Evolutionary conservation across 2,888 invertebrate species (phyloP).

Genomic region (Stegana nigrithorax): DNA sequence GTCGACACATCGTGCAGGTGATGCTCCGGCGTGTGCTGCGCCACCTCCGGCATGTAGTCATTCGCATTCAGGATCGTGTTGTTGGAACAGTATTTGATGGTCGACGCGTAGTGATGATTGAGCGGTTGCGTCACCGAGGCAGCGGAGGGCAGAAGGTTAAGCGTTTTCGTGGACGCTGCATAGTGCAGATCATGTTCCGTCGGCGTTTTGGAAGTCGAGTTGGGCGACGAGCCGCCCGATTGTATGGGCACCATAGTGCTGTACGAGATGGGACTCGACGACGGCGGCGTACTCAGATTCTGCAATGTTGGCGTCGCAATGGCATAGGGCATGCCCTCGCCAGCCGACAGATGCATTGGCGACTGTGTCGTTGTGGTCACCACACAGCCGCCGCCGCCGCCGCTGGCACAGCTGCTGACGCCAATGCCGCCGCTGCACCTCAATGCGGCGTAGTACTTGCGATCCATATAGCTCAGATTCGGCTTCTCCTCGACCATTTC

Average conservation of each 20-base stretch:
- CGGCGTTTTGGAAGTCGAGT: slow-evolving; percentile 49
- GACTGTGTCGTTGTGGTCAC: neutral
- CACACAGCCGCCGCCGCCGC: neutral
- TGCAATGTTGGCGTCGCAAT: slow-evolving; percentile 39
- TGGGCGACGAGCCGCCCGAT: slow-evolving; percentile 56
- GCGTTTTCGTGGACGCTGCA: slow-evolving; percentile 31
- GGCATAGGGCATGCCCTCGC: slow-evolving; percentile 22
- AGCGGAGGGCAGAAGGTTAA: slow-evolving; percentile 38
- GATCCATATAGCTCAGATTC: slow-evolving; percentile 57
- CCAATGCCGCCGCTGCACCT: slow-evolving; percentile 21
- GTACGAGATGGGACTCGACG: slow-evolving; percentile 55
- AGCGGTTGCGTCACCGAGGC: slow-evolving; percentile 31
- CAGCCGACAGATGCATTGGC: slow-evolving; percentile 18
- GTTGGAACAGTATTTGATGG: slow-evolving; percentile 67
- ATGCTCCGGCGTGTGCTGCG: slow-evolving; percentile 35
- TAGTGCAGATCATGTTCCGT: slow-evolving; percentile 51
- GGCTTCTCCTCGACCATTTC: slow-evolving; percentile 64
- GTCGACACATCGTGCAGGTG: slow-evolving; percentile 6
- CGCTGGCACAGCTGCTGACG: neutral
- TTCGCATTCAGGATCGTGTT: slow-evolving; percentile 57
- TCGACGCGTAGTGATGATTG: slow-evolving; percentile 65
- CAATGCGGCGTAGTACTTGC: slow-evolving; percentile 59
- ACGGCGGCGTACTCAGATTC: slow-evolving; percentile 54
- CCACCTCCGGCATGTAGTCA: slow-evolving; percentile 45
- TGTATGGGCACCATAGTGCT: slow-evolving; percentile 46